Evolutionary conservation across 2,797 vertebrate species (phyloP), one percentile per base, ranked within the genome.

Genomic region (Euphonia xanthogaster): DNA sequence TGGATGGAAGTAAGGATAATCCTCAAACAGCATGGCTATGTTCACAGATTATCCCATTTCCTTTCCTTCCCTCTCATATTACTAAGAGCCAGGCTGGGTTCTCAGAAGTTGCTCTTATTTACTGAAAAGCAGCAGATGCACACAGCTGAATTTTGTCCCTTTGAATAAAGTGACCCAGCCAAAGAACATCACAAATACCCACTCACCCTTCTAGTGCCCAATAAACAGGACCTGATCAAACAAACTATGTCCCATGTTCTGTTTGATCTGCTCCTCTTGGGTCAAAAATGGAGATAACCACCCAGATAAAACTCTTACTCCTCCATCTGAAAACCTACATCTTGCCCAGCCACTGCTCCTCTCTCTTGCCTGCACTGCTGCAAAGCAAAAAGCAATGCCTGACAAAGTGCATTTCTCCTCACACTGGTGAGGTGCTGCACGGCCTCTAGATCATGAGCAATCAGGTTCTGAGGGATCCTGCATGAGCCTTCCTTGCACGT

Each of bases 41-140:
- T n/a, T 71, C 45, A 40, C 63, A 45, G 19, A 54, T 77, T 47
- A 91, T 53, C 39, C 45, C 35, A 65, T 71, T 93, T 91, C 53
- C 60, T 66, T 57, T 44, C 47, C 75, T 82, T 42, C 37, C 20
- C 22, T 76, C 50, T 82, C 54, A n/a, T 57, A 31, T 92, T 73
- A 51, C 0, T 13, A 63, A 44, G 23, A 79, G 33, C 5, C 19
- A 5, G 31, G 12, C 19, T 47, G n/a, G 30, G 19, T 35, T 91
- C 42, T 91, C 72, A 28, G 14, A 48, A 72, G 12, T 39, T 62
- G 24, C 18, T 91, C 16, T 63, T 33, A 24, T 72, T 83, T 39
- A 45, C 51, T 62, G 25, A 35, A 23, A 83, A 84, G n/a, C 25
- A 88, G 40, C 57, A 80, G 50, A 76, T 37, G 14, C 5, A 21